Percentiles rank a stretch among this genome's conserved stretches.
phyloP scores from a whole-genome alignment of 92 coral and sea anemone genomes.

The Actinernus sp. region DNA sequence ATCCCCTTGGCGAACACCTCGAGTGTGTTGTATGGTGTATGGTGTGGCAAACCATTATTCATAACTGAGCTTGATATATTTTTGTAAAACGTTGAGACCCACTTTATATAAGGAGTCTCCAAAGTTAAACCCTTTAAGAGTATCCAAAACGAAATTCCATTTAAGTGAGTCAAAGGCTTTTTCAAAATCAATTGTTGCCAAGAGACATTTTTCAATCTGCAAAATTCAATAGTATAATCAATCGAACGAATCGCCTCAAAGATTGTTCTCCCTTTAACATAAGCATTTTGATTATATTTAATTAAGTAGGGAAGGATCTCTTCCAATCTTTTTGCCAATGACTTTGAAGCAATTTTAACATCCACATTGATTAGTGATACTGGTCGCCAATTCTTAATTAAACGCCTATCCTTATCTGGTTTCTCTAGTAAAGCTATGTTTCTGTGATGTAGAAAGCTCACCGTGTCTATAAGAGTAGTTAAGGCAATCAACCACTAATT shows the following conservation, averaged over 20 bases:
- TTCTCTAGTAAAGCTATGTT: slow-evolving; percentile 33
- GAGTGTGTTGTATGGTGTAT: no score
- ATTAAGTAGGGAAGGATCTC: slow-evolving; percentile 19
- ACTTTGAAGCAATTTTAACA: slow-evolving; percentile 41
- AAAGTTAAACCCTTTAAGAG: slow-evolving; percentile 11
- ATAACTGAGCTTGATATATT: slow-evolving; percentile 24
- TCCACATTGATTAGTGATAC: slow-evolving; percentile 36
- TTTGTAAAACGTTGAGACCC: slow-evolving; percentile 13
- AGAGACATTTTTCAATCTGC: slow-evolving; percentile 1
- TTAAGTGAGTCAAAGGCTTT: no score
- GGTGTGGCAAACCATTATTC: no score
- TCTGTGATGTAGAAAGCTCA: slow-evolving; percentile 38
- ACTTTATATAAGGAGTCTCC: slow-evolving; percentile 20
- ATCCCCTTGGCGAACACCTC: slow-evolving; percentile 64
- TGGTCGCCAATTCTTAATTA: slow-evolving; percentile 42
- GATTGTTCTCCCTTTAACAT: slow-evolving; percentile 48
- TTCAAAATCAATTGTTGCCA: no score
- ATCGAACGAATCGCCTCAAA: slow-evolving; percentile 36
- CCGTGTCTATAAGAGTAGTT: slow-evolving; percentile 45
- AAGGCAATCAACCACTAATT: slow-evolving; percentile 30
- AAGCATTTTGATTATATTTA: slow-evolving; percentile 27
- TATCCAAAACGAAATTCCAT: slow-evolving; percentile 5
- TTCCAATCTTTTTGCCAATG: slow-evolving; percentile 27
- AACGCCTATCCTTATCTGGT: slow-evolving; percentile 43
- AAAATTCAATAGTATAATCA: slow-evolving; percentile 13